Base-by-base conservation (phyloP, 2,113 vertebrate species). In the Ammodramus savannarum region DNA sequence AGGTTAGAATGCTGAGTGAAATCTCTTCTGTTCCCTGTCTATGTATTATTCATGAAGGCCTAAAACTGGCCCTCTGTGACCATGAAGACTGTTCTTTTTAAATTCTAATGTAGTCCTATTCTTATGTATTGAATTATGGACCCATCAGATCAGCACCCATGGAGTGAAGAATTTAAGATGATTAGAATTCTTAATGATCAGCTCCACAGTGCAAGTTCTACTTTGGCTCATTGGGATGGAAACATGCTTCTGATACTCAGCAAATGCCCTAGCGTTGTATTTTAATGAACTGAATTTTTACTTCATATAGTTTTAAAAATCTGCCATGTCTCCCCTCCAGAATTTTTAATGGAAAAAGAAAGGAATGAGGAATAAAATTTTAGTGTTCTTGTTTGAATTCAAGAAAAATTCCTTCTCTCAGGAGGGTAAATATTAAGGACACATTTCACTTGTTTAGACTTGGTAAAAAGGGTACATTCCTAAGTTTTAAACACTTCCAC, bases 101-200 rank as follows among this genome's bases (percentile, higher is more conserved):
- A 84, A 80, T 91, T 91, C 87, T 90, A 94, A 90, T 93, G 36
- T 75, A 76, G 93, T 94, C 61, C 83, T 74, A 15, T 66, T 90
- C 74, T 90, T 78, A 79, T 43, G 23, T 72, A 13, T 58, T 94
- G 92, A 97, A 93, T 95, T 87, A 89, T 93, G 93, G 51, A 86
- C 76, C 77, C 80, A 92, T 85, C 62, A 87, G 79, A 92, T 77
- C 82, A 94, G 73, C 39, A 92, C 41, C 71, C 90, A 87, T 62
- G 77, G 67, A 95, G 65, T 62, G 72, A 90, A 27, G 59, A 96
- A 95, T 94, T 93, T 92, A 80, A 52, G 39, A 85, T 92, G 38
- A 96, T 97, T 95, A 95, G 79, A 93, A 94, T 89, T 93, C 86
- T 87, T 96, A 95, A 94, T 94, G 73, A 92, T 94, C 83, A 89